These are phyloP conservation scores for Halcyon malimbica DNA, from an alignment of 2,113 vertebrate species.

Conservation along the genomic window DNA sequence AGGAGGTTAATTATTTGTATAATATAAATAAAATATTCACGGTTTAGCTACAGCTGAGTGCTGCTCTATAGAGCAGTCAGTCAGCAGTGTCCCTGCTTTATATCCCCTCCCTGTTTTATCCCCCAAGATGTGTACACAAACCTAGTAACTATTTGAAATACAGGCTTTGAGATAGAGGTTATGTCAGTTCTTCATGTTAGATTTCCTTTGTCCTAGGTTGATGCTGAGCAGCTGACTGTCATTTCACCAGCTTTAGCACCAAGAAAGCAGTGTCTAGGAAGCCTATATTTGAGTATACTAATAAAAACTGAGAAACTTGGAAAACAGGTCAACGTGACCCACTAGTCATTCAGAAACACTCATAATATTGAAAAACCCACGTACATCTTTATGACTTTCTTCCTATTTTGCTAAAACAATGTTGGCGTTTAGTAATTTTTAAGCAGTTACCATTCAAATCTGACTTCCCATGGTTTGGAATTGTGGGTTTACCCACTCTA, in stretches of 20 bases:
- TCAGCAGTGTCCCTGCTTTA: not conserved
- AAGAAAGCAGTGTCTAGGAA: not conserved
- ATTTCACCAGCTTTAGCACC: not conserved
- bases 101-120: not conserved
- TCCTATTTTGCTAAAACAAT: not conserved
- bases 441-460: not conserved
- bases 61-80: not conserved
- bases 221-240: not conserved
- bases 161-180: not conserved
- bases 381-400: accelerated
- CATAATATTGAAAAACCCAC: not conserved
- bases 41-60: not conserved
- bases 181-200: not conserved
- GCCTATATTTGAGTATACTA: not conserved
- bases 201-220: not conserved
- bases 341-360: not conserved
- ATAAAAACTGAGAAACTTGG: not conserved
- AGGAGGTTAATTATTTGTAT: not conserved
- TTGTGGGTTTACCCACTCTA: not conserved
- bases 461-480: not conserved
- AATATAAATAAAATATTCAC: not conserved
- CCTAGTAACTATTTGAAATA: not conserved
- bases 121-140: not conserved
- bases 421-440: not conserved
- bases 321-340: not conserved